Conservation (phyloP, 2,113 vertebrate genomes). For the Azemiops feae region DNA sequence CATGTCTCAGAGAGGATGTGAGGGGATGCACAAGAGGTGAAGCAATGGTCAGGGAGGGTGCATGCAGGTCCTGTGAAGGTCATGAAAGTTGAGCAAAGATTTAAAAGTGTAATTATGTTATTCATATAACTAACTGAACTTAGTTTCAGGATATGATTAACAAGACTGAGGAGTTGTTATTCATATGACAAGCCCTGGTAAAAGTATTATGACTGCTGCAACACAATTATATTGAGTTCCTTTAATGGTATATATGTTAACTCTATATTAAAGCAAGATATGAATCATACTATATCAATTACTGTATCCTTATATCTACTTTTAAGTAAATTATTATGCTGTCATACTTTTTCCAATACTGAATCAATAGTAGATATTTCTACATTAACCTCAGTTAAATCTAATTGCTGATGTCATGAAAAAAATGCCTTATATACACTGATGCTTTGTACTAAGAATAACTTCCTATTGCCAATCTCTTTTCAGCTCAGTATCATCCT, state of each 20-base stretch:
- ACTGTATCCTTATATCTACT: slow-evolving; percentile 26
- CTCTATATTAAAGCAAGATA: slow-evolving; percentile 3
- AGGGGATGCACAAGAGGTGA: not conserved
- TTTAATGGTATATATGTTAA: slow-evolving; percentile 17
- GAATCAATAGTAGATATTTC: slow-evolving; percentile 50
- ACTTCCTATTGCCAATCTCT: slow-evolving; percentile 54
- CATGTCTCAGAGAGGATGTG: not conserved
- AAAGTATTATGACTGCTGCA: not conserved
- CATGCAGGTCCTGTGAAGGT: not conserved
- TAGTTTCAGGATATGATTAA: not conserved
- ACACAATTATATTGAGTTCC: slow-evolving; percentile 18
- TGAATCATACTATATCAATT: slow-evolving; percentile 20
- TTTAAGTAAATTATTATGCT: slow-evolving; percentile 6
- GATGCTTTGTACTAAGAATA: slow-evolving; percentile 71
- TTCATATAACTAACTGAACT: not conserved
- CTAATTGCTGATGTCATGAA: slow-evolving; percentile 61
- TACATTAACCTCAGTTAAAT: slow-evolving; percentile 53
- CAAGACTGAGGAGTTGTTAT: slow-evolving; percentile 11
- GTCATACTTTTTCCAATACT: slow-evolving; percentile 44
- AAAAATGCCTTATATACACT: slow-evolving; percentile 71
- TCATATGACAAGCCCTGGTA: not conserved
- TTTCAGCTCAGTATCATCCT: slow-evolving; percentile 66
- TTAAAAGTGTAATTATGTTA: not conserved
- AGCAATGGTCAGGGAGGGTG: not conserved
- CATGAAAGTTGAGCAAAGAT: not conserved